These are phyloP conservation scores for Myotis yumanensis DNA, from an alignment of 2,113 vertebrate species.

Conservation along the genomic window DNA sequence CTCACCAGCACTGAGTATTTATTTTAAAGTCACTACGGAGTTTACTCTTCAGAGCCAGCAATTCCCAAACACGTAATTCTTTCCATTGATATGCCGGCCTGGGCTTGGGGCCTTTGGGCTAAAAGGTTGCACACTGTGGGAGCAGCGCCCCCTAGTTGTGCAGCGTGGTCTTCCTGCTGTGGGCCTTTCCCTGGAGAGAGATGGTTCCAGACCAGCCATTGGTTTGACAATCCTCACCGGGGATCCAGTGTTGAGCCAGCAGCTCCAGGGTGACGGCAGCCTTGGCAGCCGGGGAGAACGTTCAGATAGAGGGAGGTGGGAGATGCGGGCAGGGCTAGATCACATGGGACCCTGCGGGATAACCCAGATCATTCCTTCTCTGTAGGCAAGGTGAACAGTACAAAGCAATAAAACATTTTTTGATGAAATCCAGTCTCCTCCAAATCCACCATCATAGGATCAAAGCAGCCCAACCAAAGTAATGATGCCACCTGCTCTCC, in stretches of 20 bases:
- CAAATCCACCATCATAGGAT: not conserved
- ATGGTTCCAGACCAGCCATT: not conserved
- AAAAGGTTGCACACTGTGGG: no score
- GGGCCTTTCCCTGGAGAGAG: not conserved
- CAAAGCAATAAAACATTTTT: not conserved
- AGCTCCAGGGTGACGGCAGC: not conserved
- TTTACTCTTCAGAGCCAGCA: not conserved
- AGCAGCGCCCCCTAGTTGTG: not conserved
- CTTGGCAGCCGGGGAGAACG: not conserved
- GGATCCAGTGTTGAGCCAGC: not conserved
- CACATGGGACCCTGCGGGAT: accelerated
- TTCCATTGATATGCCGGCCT: not conserved
- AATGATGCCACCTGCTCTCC: not conserved
- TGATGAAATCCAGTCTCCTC: not conserved
- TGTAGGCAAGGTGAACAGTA: not conserved
- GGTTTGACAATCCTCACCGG: not conserved
- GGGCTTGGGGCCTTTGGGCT: not conserved
- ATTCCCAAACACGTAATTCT: not conserved
- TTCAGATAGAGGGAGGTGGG: not conserved
- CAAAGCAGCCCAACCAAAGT: not conserved
- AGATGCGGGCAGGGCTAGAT: not conserved
- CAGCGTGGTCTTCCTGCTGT: not conserved
- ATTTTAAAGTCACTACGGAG: not conserved
- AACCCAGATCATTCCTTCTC: not conserved
- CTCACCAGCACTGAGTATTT: not conserved